phyloP scores from a whole-genome alignment of 2,113 vertebrate genomes.

The Callithrix jacchus region DNA sequence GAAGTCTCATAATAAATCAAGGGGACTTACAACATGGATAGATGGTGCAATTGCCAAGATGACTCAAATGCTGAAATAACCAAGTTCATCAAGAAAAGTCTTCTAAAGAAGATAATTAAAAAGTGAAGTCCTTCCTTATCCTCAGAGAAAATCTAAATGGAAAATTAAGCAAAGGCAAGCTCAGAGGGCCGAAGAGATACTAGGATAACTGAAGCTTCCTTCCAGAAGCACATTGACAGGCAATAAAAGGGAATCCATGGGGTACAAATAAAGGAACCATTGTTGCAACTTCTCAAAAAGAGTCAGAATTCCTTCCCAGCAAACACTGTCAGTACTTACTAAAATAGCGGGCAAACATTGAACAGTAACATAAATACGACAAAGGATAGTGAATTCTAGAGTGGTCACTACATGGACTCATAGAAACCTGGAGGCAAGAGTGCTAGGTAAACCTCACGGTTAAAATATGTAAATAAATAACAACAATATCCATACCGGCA shows the following conservation, averaged over 20 bases:
- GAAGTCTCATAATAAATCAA: slow-evolving; percentile 53
- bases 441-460: background rate
- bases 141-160: background rate
- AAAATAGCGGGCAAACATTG: background rate
- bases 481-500: background rate
- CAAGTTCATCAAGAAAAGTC: background rate
- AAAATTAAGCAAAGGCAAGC: background rate
- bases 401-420: background rate
- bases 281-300: slow-evolving; percentile 20
- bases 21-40: background rate
- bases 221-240: slow-evolving; percentile 6
- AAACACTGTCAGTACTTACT: background rate
- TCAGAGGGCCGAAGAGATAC: background rate
- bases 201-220: background rate
- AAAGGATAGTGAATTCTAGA: background rate
- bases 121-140: background rate
- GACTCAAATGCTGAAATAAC: slow-evolving; percentile 39
- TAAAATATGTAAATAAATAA: background rate
- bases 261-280: background rate
- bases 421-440: background rate
- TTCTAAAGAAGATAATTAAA: slow-evolving; percentile 17
- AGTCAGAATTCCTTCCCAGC: slow-evolving; percentile 14
- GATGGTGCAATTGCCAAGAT: slow-evolving; percentile 36
- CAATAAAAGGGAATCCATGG: background rate
- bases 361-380: background rate